Evolutionary conservation across 1,140 invertebrate species (phyloP), one percentile per base, ranked within the genome.

Genomic region (Penaeus japonicus): DNA sequence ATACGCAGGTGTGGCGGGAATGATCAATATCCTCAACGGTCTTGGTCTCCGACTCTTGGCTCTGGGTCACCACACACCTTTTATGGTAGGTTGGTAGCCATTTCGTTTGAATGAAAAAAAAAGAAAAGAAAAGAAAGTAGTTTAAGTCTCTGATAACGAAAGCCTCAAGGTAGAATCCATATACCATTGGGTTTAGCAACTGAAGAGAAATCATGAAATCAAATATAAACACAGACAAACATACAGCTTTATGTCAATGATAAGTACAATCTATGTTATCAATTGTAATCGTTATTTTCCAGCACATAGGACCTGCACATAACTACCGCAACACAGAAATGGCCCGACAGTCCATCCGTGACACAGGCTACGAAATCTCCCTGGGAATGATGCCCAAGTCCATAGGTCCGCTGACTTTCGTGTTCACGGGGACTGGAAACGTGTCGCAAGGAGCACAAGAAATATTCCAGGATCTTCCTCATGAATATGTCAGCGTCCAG

Each of bases 21-120:
- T 99, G 96, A 97, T 99, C 39, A 99, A 99, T 92, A 99, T 99
- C 90, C 93, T 99, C 1, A 98, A 99, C 92, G 99, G 99, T 4
- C 93, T 99, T 18, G 99, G 99, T 4, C 93, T 99, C 1, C 93
- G 99, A 70, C 93, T 99, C 0, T 92, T 99, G 54, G 99, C 99
- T 0, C 92, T 99, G 4, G 99, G 99, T 2, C 98, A 99, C 93
- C 98, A 99, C 92, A 99, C 99, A 0, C 99, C 99, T 0, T 99
- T 99, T 92, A 99, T 99, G 98, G 96, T 97, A 94, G 83, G 83
- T 85, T 18, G n/a, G 83, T 75, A 1, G 32, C 24, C n/a, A 24
- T 35, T 24, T 7, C 1, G 75, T 73, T 5, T 10, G 15, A 4
- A 15, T 30, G 15, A 27, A 20, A 73, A 10, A 27, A 17, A 73